Percentiles rank a stretch among this genome's conserved stretches.
phyloP scores from a whole-genome alignment of 2,113 vertebrate genomes.

The Hippopotamus amphibius region DNA sequence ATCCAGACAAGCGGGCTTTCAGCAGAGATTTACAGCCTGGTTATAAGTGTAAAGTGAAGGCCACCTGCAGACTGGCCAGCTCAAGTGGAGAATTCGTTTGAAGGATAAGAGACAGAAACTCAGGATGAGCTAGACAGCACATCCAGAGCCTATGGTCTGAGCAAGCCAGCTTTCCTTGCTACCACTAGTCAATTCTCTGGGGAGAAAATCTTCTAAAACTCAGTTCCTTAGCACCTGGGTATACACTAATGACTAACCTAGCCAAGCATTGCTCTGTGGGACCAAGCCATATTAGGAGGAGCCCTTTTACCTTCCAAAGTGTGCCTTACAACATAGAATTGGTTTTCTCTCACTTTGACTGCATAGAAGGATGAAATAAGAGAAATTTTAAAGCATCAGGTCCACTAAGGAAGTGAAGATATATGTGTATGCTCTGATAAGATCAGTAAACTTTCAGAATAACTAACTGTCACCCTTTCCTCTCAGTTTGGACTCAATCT shows the following conservation, averaged over 20 bases:
- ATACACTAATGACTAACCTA: neutral
- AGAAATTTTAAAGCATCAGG: neutral
- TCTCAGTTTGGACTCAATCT: neutral
- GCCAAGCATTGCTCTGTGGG: neutral
- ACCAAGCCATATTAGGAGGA: neutral
- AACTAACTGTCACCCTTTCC: slow-evolving; percentile 12
- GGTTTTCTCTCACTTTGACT: neutral
- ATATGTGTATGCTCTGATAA: neutral
- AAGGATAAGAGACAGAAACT: neutral
- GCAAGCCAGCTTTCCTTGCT: neutral
- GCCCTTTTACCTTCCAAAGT: neutral
- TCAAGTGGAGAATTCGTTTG: neutral
- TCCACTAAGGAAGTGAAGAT: neutral
- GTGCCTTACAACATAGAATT: neutral
- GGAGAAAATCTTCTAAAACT: neutral
- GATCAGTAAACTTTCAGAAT: neutral
- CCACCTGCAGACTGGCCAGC: neutral
- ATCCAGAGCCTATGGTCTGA: neutral
- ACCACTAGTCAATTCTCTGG: neutral
- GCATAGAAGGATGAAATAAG: neutral
- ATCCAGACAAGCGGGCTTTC: slow-evolving; percentile 24
- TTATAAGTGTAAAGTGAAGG: slow-evolving; percentile 27
- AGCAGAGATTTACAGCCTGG: neutral
- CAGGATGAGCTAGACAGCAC: neutral
- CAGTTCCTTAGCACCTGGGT: neutral